Conservation (phyloP, 2,888 invertebrate species). For the Oligia latruncula region DNA sequence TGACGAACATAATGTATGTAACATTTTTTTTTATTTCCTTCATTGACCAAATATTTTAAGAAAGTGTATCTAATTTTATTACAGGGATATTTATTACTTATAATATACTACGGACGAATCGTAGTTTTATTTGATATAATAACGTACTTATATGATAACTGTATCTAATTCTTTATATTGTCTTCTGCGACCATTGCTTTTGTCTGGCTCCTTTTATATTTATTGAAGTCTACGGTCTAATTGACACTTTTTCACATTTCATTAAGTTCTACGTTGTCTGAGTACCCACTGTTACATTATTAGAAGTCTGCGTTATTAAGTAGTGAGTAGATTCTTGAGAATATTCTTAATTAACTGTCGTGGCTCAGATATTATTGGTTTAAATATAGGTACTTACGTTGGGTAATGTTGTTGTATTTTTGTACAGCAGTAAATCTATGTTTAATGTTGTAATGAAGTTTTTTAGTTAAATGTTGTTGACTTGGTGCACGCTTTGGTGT, state of each 20-base stretch:
- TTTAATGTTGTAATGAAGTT: neutral
- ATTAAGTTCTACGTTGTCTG: slow-evolving; percentile 71
- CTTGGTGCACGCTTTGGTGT: neutral
- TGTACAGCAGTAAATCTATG: neutral
- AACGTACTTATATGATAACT: slow-evolving; percentile 37
- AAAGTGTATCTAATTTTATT: slow-evolving; percentile 24
- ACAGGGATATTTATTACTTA: slow-evolving; percentile 35
- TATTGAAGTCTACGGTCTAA: slow-evolving; percentile 74
- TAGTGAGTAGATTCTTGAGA: slow-evolving; percentile 13
- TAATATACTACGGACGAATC: slow-evolving; percentile 20
- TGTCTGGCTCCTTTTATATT: slow-evolving; percentile 70
- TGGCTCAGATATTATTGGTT: neutral
- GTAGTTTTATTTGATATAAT: slow-evolving; percentile 34
- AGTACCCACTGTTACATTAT: slow-evolving; percentile 53
- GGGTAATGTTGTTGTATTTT: neutral
- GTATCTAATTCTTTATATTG: slow-evolving; percentile 47
- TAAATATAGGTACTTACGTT: neutral
- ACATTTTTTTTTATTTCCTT: slow-evolving; percentile 15
- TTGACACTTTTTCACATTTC: slow-evolving; percentile 79
- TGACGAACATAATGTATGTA: slow-evolving; percentile 19
- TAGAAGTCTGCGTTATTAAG: slow-evolving; percentile 32
- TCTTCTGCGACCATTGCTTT: slow-evolving; percentile 44
- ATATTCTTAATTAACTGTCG: slow-evolving; percentile 16
- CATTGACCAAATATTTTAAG: slow-evolving; percentile 23
- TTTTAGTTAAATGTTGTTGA: neutral